phyloP scores from a whole-genome alignment of 2,888 invertebrate species.

The Balanococcus diminutus region DNA sequence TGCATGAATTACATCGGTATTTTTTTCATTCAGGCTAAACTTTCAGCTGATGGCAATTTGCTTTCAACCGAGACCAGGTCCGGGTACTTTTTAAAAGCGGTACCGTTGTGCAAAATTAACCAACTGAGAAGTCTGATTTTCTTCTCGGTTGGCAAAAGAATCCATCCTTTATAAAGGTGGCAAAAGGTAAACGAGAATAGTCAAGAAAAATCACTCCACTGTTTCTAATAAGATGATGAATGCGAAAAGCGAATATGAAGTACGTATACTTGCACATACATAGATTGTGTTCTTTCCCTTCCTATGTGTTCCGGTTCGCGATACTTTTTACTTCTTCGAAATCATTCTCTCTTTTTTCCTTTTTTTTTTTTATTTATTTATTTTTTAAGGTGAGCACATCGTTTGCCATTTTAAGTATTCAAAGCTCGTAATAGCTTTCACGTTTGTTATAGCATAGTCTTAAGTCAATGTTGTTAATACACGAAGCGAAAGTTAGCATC shows the following conservation, averaged over 20 bases:
- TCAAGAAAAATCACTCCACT: slow-evolving; percentile 43
- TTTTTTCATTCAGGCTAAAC: not conserved
- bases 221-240: slow-evolving; percentile 46
- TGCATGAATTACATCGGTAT: not conserved
- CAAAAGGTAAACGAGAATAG: not conserved
- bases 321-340: slow-evolving; percentile 23
- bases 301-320: not conserved
- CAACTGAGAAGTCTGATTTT: slow-evolving; percentile 3
- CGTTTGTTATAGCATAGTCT: slow-evolving; percentile 39
- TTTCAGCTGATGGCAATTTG: not conserved
- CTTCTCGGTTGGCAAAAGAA: not conserved
- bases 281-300: not conserved
- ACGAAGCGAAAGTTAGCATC: slow-evolving; percentile 42
- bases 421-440: slow-evolving; percentile 51
- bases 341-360: slow-evolving; percentile 25
- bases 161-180: not conserved
- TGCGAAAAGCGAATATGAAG: slow-evolving; percentile 33
- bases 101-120: slow-evolving; percentile 11
- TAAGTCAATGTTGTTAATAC: slow-evolving; percentile 44
- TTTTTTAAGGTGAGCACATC: slow-evolving; percentile 31
- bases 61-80: not conserved
- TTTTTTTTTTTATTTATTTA: too few species aligned
- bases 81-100: not conserved
- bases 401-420: slow-evolving; percentile 41
- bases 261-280: not conserved